Evolutionary conservation across 1,140 invertebrate genomes (phyloP), one percentile per base, ranked within the genome.

Genomic region (Euglossa dilemma): DNA sequence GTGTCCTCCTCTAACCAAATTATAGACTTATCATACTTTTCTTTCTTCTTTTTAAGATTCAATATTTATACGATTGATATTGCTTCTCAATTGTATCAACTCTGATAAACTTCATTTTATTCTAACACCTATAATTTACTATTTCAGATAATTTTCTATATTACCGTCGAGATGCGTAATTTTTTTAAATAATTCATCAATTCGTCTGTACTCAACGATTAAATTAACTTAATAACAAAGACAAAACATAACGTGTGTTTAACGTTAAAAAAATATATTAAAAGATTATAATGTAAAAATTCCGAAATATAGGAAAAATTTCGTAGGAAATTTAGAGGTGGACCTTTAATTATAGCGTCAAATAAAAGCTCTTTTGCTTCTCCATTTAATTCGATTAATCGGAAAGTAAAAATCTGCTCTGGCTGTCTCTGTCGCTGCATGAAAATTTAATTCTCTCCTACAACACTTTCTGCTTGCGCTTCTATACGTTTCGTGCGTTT

Each of bases 381-480:
- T 78, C 54, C 59, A 28, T 88, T 87, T 28, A 9, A 63, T n/a
- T 63, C 43, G 20, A 76, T 69, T 18, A 45, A 20, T 18, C 20
- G 28, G 18, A 36, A 52, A 57, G 25, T 50, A 74, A 81, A 56
- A 61, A 71, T 64, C 63, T 85, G 86, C 86, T 86, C 87, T 91
- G 88, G 88, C 85, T 91, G 86, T 87, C 86, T 90, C 84, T 91
- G 83, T 91, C 88, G 87, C 86, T 88, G 87, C 90, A 91, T 84
- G 89, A 76, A 71, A 83, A 81, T 92, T 93, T 92, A 80, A 85
- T 84, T 82, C 69, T 66, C 83, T 69, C 57, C 0, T 56, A 50
- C 54, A 80, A 69, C 57, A 85, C 47, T 74, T 78, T 76, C 66
- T 85, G 87, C 87, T 80, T 87, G 83, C 45, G 78, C 78, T 88